phyloP scores from a whole-genome alignment of 2,888 invertebrate genomes.

The Tetramorium bicarinatum region DNA sequence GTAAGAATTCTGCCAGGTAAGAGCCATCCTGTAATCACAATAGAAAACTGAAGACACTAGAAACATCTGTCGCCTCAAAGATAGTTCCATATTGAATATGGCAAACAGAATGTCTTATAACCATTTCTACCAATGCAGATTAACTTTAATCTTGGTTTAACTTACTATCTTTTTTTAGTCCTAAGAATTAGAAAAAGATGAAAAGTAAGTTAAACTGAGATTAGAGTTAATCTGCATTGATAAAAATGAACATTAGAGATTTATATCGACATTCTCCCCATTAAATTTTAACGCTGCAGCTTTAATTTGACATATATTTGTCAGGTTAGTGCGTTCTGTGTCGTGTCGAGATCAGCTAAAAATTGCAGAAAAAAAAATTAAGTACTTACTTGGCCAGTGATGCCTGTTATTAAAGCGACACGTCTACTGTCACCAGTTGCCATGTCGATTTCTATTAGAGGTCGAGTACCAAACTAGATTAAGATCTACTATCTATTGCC shows the following conservation, averaged over 20 bases:
- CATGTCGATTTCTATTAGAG: conserved; percentile 70
- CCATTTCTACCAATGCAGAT: too few relatives aligned
- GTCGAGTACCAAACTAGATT: neutral
- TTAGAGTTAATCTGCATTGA: too few relatives aligned
- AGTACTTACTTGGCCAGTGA: conserved; percentile 96
- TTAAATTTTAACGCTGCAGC: neutral
- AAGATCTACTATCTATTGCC: neutral
- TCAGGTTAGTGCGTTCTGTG: neutral
- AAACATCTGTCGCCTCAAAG: neutral
- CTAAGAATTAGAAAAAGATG: too few relatives aligned
- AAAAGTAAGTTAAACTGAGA: too few relatives aligned
- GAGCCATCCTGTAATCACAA: conserved; percentile 95
- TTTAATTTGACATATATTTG: neutral
- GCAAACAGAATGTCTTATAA: too few relatives aligned
- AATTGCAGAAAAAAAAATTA: neutral
- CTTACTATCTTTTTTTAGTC: too few relatives aligned
- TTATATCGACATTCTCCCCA: neutral
- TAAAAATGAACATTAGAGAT: neutral
- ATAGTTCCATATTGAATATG: too few relatives aligned
- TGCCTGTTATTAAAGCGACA: conserved; percentile 97
- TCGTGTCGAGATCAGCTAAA: neutral
- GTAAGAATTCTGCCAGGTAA: conserved; percentile 97
- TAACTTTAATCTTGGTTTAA: too few relatives aligned
- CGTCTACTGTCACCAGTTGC: conserved; percentile 86
- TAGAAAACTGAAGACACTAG: conserved; percentile 5